A percentile compares a stretch with the other conserved stretches of the same genome.
These are phyloP conservation scores for Tragulus kanchil DNA, from an alignment of 2,113 vertebrate species.

Conservation along the genomic window DNA sequence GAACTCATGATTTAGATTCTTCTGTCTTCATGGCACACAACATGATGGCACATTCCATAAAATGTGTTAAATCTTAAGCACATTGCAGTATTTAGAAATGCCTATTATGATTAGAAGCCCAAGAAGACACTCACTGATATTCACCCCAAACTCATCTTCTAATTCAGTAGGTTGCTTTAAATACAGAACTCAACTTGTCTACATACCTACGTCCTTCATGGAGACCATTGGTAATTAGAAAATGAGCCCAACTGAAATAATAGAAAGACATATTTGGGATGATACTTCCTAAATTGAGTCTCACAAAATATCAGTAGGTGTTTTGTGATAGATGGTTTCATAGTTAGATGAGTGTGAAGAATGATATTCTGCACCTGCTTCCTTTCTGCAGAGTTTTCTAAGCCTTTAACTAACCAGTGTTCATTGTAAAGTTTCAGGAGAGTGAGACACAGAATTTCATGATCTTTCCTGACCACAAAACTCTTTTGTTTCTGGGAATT, in stretches of 20 bases:
- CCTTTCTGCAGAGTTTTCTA: background rate
- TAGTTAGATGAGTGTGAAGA: background rate
- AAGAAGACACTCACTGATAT: background rate
- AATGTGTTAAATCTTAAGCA: background rate
- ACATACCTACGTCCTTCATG: background rate
- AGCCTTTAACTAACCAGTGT: background rate
- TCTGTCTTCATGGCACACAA: background rate
- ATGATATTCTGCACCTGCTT: background rate
- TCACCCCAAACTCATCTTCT: background rate
- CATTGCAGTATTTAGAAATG: constrained; percentile 20
- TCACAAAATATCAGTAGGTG: background rate
- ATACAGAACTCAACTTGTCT: background rate
- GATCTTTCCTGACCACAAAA: background rate
- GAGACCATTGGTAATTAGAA: constrained; percentile 23
- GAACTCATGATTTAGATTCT: background rate
- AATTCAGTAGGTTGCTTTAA: background rate
- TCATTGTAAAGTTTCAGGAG: background rate
- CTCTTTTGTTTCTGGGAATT: background rate
- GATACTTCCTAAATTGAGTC: background rate
- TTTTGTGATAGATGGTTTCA: background rate
- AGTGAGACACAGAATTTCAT: background rate
- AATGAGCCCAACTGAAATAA: background rate
- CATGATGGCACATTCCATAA: background rate
- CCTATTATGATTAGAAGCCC: background rate
- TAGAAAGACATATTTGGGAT: constrained; percentile 2